phyloP scores from a whole-genome alignment of 92 coral and sea anemone species.

The Nematostella vectensis region DNA sequence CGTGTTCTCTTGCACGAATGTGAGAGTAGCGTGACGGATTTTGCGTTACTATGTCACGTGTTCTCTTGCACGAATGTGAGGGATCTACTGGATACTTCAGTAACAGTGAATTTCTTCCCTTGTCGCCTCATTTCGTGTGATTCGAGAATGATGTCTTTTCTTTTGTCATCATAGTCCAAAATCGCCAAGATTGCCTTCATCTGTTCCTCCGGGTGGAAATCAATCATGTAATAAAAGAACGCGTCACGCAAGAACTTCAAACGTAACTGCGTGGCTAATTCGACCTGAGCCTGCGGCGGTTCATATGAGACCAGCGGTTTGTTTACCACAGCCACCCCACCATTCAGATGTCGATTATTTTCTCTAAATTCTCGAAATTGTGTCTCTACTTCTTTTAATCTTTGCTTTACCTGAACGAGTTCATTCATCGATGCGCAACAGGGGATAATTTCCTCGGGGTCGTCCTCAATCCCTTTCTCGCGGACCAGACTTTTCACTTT shows the following conservation, averaged over 20 bases:
- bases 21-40: not conserved
- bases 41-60: constrained; percentile 4
- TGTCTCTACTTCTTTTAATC: constrained; percentile 59
- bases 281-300: constrained; percentile 32
- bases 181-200: constrained; percentile 94
- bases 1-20: constrained; percentile 81
- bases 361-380: constrained; percentile 47
- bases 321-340: constrained; percentile 16
- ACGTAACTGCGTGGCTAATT: constrained; percentile 71
- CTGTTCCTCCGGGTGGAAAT: constrained; percentile 95
- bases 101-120: constrained; percentile 85
- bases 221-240: constrained; percentile 95
- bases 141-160: constrained; percentile 79
- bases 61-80: constrained; percentile 90
- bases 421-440: constrained; percentile 97
- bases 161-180: constrained; percentile 83
- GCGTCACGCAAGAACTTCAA: constrained; percentile 93
- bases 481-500: constrained; percentile 36
- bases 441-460: constrained; percentile 73
- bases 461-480: constrained; percentile 21
- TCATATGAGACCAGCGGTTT: constrained; percentile 1
- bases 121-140: constrained; percentile 76
- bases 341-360: constrained; percentile 44
- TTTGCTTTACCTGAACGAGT: constrained; percentile 58
- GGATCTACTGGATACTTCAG: constrained; percentile 88